Percentiles rank a stretch among this genome's conserved stretches.
phyloP scores from a whole-genome alignment of 2,888 invertebrate genomes.

The Hirtodrosophila histrioides region DNA sequence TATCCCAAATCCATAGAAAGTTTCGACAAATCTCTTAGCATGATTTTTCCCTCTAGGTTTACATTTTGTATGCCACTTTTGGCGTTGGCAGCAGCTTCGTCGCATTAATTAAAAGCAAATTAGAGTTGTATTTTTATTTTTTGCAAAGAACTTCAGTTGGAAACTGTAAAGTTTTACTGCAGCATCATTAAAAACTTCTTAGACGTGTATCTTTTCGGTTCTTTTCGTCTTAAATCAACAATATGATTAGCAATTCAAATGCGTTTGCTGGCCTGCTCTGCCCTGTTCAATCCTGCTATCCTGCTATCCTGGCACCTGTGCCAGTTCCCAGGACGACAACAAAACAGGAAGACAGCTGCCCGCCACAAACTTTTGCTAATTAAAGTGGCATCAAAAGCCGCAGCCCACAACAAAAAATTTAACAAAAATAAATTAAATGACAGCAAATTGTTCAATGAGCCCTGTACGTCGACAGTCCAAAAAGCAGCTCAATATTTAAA shows the following conservation, averaged over 20 bases:
- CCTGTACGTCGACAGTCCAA: slow-evolving; percentile 2
- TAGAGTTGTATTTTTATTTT: slow-evolving; percentile 37
- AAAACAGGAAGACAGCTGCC: slow-evolving; percentile 56
- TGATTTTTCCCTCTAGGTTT: slow-evolving; percentile 17
- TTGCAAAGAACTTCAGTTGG: slow-evolving; percentile 6
- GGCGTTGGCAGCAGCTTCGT: slow-evolving; percentile 22
- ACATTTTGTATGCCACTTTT: slow-evolving; percentile 4
- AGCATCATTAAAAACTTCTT: slow-evolving; percentile 76
- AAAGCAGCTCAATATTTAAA: slow-evolving; percentile 4
- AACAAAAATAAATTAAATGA: slow-evolving; percentile 23
- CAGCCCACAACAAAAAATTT: slow-evolving; percentile 31
- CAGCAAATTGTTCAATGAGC: slow-evolving; percentile 34
- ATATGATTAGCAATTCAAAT: slow-evolving; percentile 74
- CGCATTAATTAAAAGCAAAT: slow-evolving; percentile 74
- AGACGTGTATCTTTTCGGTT: slow-evolving; percentile 35
- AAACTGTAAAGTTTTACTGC: slow-evolving; percentile 50
- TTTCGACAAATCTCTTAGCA: slow-evolving; percentile 42
- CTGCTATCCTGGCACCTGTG: slow-evolving; percentile 48
- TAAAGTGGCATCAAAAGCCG: slow-evolving; percentile 62
- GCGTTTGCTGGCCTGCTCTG: slow-evolving; percentile 10
- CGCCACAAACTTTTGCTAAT: slow-evolving; percentile 59
- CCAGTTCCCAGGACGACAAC: slow-evolving; percentile 45
- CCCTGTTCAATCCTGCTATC: too few relatives aligned
- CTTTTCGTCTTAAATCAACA: slow-evolving; percentile 51
- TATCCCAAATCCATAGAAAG: slow-evolving; percentile 33